A percentile compares a stretch with the other conserved stretches of the same genome.
phyloP scores from a whole-genome alignment of 2,888 invertebrate species.

The Pegoplata infirma region DNA sequence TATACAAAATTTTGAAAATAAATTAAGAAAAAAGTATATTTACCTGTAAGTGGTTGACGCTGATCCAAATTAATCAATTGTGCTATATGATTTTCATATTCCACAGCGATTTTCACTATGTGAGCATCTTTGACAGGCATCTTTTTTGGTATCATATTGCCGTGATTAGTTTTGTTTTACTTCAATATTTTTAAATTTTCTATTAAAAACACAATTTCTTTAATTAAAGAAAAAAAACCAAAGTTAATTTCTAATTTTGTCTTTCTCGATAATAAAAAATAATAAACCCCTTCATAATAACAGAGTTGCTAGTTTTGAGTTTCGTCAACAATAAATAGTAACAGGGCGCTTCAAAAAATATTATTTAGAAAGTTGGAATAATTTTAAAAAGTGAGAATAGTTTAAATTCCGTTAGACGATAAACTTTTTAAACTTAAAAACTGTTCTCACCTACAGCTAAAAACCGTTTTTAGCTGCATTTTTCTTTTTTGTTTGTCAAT shows the following conservation, averaged over 20 bases:
- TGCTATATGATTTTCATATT: constrained; percentile 86
- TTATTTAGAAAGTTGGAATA: neutral
- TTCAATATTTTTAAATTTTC: neutral
- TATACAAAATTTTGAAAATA: too few relatives aligned
- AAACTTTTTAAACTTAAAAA: too few relatives aligned
- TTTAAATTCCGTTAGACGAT: neutral
- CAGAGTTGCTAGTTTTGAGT: neutral
- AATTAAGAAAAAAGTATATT: neutral
- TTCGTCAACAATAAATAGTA: constrained; percentile 30
- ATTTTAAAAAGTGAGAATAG: neutral
- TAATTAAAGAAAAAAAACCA: neutral
- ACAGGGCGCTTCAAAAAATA: constrained; percentile 28
- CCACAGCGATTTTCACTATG: constrained; percentile 94
- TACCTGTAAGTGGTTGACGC: constrained; percentile 89
- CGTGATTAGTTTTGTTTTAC: neutral
- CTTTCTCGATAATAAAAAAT: constrained; percentile 4
- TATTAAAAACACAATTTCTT: neutral
- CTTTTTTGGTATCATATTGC: constrained; percentile 79
- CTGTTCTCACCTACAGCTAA: too few relatives aligned
- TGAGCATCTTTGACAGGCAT: constrained; percentile 91
- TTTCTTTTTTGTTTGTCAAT: too few relatives aligned
- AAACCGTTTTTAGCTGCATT: too few relatives aligned
- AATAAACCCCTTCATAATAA: constrained; percentile 23
- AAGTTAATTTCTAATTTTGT: neutral
- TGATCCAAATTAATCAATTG: constrained; percentile 93